Percentiles rank a stretch among this genome's conserved stretches.
These are phyloP conservation scores for Lordiphosa collinella DNA, from an alignment of 1,140 invertebrate genomes.

Conservation along the genomic window DNA sequence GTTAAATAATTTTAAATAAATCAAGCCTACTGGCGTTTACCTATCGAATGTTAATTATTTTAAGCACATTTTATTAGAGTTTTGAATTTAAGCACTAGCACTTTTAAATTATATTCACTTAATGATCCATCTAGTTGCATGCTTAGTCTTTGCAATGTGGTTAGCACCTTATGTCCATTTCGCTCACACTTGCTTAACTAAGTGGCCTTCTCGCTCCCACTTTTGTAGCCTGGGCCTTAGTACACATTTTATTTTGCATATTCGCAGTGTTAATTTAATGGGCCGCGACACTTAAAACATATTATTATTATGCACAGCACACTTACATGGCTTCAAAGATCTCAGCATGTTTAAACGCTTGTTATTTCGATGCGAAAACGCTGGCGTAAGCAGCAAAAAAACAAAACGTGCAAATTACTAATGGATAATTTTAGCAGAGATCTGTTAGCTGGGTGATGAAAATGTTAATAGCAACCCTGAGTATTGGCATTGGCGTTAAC, in stretches of 20 bases:
- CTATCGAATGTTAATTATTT: no score
- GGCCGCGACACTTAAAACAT: background rate
- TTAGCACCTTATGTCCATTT: background rate
- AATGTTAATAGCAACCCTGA: slow-evolving; percentile 45
- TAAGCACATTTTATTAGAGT: no score
- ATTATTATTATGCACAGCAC: slow-evolving; percentile 15
- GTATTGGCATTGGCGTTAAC: background rate
- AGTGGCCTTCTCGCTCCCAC: slow-evolving; percentile 38
- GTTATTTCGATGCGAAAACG: slow-evolving; percentile 23
- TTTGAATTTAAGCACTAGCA: no score
- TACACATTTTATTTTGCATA: slow-evolving; percentile 22
- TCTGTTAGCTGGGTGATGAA: slow-evolving; percentile 31
- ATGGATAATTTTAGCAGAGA: slow-evolving; percentile 20
- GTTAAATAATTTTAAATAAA: no score
- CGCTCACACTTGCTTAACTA: slow-evolving; percentile 15
- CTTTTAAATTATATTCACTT: no score
- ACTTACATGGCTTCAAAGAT: slow-evolving; percentile 46
- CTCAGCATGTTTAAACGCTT: slow-evolving; percentile 23
- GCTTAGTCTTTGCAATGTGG: background rate
- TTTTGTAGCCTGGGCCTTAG: background rate
- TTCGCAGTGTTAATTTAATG: slow-evolving; percentile 13
- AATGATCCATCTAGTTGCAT: no score
- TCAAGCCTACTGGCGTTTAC: no score
- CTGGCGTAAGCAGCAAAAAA: slow-evolving; percentile 22
- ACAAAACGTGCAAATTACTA: slow-evolving; percentile 36